A percentile compares a stretch with the other conserved stretches of the same genome.
phyloP scores from a whole-genome alignment of 2,888 invertebrate species.

The Sipha maydis region DNA sequence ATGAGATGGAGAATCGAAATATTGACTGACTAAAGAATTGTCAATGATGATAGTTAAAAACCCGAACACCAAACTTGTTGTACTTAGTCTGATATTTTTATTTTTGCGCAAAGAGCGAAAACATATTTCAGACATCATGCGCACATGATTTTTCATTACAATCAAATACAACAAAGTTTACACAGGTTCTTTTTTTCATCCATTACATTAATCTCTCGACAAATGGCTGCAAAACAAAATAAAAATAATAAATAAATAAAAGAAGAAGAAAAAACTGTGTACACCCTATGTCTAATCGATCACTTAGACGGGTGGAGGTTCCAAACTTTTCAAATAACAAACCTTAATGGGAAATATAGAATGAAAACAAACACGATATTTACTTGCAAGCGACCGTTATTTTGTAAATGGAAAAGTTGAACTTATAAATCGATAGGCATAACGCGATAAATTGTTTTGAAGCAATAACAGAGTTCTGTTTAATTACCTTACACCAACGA shows the following conservation, averaged over 20 bases:
- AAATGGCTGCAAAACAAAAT: background rate
- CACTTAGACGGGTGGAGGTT: background rate
- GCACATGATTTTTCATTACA: constrained; percentile 43
- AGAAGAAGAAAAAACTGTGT: background rate
- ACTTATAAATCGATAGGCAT: background rate
- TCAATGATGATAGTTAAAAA: no score
- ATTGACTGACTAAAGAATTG: no score
- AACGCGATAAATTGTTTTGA: background rate
- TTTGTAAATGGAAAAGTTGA: background rate
- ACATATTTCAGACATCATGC: background rate
- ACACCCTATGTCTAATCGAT: constrained; percentile 13
- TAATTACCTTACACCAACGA: no score
- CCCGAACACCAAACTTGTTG: no score
- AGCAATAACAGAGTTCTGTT: no score
- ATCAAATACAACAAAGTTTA: constrained; percentile 34
- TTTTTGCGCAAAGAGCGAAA: background rate
- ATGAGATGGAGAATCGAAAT: no score
- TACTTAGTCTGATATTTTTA: no score
- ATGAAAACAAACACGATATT: background rate
- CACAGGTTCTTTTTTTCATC: background rate
- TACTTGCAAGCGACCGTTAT: background rate
- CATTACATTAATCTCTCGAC: constrained; percentile 37
- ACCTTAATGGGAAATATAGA: constrained; percentile 22
- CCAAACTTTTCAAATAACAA: constrained; percentile 50
- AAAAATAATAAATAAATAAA: background rate